Conservation (phyloP, 2,888 invertebrate species). For the Orthosia cruda region DNA sequence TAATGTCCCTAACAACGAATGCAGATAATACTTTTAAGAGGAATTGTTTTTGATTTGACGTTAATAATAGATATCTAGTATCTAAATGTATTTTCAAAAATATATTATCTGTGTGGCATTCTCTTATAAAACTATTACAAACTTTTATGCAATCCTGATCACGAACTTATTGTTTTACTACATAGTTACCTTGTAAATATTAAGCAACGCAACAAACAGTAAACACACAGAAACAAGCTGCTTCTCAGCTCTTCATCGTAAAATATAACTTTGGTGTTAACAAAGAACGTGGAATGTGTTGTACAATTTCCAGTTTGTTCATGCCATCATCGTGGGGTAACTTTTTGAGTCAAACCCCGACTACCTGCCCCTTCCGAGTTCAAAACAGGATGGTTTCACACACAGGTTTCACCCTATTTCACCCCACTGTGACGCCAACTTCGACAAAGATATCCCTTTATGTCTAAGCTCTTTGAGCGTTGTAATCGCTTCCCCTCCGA, state of each 20-base stretch:
- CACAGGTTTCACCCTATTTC: slow-evolving; percentile 40
- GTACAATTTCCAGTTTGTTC: slow-evolving; percentile 75
- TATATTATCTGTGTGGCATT: not conserved
- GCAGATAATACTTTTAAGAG: slow-evolving; percentile 1
- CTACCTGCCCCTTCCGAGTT: slow-evolving; percentile 75
- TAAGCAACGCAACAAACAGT: not conserved
- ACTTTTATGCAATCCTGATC: not conserved
- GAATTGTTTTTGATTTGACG: not conserved
- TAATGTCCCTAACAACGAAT: not conserved
- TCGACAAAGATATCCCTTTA: slow-evolving; percentile 37
- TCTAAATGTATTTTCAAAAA: not conserved
- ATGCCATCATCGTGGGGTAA: slow-evolving; percentile 70
- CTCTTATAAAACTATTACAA: not conserved
- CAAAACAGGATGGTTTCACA: slow-evolving; percentile 48
- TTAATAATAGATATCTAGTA: not conserved
- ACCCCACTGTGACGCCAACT: slow-evolving; percentile 37
- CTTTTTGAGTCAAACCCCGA: slow-evolving; percentile 69
- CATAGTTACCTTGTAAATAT: not conserved
- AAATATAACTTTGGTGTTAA: slow-evolving; percentile 41
- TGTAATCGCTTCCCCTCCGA: not conserved
- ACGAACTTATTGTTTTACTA: not conserved
- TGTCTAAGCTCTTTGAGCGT: slow-evolving; percentile 24
- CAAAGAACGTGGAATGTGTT: slow-evolving; percentile 75
- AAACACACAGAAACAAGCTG: slow-evolving; percentile 9
- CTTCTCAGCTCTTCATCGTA: slow-evolving; percentile 3